Conservation (phyloP, 2,888 invertebrate species). For the Dicyrtomina minuta region DNA sequence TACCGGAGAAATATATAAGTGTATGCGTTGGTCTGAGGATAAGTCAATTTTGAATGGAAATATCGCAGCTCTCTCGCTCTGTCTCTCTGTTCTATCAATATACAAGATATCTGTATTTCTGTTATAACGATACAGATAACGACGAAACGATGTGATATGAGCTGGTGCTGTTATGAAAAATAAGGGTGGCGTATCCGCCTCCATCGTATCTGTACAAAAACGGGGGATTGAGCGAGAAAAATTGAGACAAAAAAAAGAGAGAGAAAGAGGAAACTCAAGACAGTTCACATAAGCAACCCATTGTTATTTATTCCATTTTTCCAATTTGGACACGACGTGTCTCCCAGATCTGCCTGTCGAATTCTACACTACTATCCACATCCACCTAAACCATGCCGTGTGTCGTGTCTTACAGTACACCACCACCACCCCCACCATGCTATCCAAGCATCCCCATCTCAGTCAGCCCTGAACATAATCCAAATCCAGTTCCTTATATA, state of each 20-base stretch:
- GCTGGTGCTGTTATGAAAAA: neutral
- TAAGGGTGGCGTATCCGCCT: too few relatives aligned
- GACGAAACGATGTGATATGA: neutral
- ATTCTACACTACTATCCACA: too few relatives aligned
- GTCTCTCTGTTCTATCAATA: neutral
- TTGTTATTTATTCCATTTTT: slow-evolving; percentile 33
- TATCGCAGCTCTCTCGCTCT: neutral
- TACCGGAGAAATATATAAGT: too few relatives aligned
- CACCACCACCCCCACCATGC: too few relatives aligned
- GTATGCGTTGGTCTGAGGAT: slow-evolving; percentile 11
- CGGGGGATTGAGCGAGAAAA: slow-evolving; percentile 4
- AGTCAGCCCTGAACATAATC: too few relatives aligned
- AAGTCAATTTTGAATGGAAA: slow-evolving; percentile 25
- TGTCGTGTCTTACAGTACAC: too few relatives aligned
- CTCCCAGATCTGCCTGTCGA: too few relatives aligned
- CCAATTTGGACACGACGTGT: slow-evolving; percentile 24
- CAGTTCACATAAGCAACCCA: neutral
- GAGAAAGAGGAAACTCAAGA: slow-evolving; percentile 6
- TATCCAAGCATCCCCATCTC: too few relatives aligned
- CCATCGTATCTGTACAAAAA: too few relatives aligned
- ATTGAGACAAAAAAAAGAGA: neutral
- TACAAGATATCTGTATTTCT: too few relatives aligned
- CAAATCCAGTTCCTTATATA: too few relatives aligned
- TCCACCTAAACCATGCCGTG: too few relatives aligned
- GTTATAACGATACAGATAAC: neutral